Conservation (phyloP, 2,797 vertebrate genomes). For the Rhinella marina region DNA sequence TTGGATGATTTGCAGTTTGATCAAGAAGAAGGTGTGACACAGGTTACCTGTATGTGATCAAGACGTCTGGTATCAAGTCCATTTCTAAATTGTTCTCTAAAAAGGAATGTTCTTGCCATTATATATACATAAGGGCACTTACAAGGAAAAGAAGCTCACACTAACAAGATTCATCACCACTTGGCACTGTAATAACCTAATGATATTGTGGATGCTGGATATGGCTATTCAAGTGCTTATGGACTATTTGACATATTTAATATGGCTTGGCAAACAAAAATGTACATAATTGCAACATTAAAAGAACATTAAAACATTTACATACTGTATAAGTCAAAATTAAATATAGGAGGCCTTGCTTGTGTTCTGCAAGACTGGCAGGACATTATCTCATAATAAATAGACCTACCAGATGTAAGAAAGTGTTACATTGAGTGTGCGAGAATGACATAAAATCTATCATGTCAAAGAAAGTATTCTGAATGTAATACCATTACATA, state of each 20-base stretch:
- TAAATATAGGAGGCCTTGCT: background rate
- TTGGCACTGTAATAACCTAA: background rate
- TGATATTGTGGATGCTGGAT: background rate
- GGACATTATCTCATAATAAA: too few relatives aligned
- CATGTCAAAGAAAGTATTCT: background rate
- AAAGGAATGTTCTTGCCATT: background rate
- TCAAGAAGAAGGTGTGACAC: constrained; percentile 90
- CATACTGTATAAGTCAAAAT: background rate
- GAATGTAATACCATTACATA: background rate
- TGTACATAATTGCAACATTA: background rate
- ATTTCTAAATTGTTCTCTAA: background rate
- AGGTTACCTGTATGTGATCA: constrained; percentile 94
- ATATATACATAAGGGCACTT: background rate
- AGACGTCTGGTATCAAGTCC: too few relatives aligned
- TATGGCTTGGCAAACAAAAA: background rate
- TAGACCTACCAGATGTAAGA: background rate
- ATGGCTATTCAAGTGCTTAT: background rate
- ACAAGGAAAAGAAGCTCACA: background rate
- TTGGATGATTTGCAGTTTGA: constrained; percentile 90
- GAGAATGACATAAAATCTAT: background rate
- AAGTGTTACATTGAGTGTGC: background rate
- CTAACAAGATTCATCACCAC: background rate
- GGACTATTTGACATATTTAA: constrained; percentile 1
- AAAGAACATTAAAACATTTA: background rate
- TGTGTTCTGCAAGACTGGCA: background rate